A percentile compares a stretch with the other conserved stretches of the same genome.
These are phyloP conservation scores for Amblyopsis rosae DNA, from an alignment of 2,113 vertebrate genomes.

Conservation along the genomic window DNA sequence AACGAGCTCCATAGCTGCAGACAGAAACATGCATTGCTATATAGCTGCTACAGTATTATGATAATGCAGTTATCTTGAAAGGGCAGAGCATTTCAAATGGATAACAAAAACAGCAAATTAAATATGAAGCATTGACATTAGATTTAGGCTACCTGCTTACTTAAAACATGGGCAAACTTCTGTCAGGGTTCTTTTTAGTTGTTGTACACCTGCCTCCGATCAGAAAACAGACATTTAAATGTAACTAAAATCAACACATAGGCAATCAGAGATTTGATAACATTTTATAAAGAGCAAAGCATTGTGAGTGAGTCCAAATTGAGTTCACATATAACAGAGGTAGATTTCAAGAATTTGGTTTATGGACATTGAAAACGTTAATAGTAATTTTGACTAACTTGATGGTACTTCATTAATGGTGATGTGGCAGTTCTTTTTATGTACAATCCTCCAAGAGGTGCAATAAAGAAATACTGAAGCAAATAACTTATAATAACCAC, in stretches of 20 bases:
- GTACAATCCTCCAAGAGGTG: background rate
- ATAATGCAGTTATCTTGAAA: background rate
- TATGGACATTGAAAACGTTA: slow-evolving; percentile 3
- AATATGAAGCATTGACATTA: slow-evolving; percentile 46
- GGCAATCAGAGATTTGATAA: background rate
- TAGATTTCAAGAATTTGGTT: slow-evolving; percentile 40
- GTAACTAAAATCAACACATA: background rate
- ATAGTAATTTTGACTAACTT: slow-evolving; percentile 12
- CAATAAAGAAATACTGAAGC: slow-evolving; percentile 12
- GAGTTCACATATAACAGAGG: slow-evolving; percentile 52
- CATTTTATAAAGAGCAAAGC: slow-evolving; percentile 26
- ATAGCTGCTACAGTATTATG: background rate
- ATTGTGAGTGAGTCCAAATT: slow-evolving; percentile 19
- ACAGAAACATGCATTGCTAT: slow-evolving; percentile 15
- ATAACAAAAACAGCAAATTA: slow-evolving; percentile 33
- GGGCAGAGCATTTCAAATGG: slow-evolving; percentile 13
- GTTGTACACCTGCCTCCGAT: no score
- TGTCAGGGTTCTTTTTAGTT: no score
- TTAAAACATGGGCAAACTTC: background rate
- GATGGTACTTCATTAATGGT: slow-evolving; percentile 8
- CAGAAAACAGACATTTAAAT: no score
- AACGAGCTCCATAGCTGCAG: slow-evolving; percentile 39
- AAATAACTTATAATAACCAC: background rate
- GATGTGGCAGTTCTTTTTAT: slow-evolving; percentile 16
- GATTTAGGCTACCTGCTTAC: background rate